Conservation (phyloP, 2,888 invertebrate genomes). For the Drosophila mayaguana region DNA sequence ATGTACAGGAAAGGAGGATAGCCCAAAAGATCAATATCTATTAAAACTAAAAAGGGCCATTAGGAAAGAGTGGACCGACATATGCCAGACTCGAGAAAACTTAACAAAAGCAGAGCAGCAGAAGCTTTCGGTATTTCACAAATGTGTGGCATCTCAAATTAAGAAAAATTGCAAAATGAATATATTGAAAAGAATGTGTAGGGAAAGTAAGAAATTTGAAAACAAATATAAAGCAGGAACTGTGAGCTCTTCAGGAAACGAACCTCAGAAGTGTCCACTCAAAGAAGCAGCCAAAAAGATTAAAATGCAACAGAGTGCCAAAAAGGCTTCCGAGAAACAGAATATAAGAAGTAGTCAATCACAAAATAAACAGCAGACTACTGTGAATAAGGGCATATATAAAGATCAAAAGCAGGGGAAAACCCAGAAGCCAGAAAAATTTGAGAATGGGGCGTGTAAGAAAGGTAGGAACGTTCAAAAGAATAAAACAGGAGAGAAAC, state of each 20-base stretch:
- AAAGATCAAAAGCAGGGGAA: neutral
- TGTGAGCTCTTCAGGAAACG: neutral
- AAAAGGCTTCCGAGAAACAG: neutral
- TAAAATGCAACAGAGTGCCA: neutral
- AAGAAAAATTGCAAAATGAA: slow-evolving; percentile 1
- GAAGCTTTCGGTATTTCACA: neutral
- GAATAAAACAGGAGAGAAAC: neutral
- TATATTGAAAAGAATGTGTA: slow-evolving; percentile 2
- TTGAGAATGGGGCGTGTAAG: neutral
- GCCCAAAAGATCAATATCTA: neutral
- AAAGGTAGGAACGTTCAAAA: neutral
- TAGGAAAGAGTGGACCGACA: neutral
- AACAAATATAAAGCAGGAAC: neutral
- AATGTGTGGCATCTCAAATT: slow-evolving; percentile 1
- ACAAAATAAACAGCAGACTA: neutral
- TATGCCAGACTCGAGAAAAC: neutral
- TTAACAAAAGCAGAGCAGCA: neutral
- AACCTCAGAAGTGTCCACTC: neutral
- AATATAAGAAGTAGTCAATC: neutral
- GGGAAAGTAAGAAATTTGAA: neutral
- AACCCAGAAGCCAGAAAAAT: neutral
- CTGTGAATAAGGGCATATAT: neutral
- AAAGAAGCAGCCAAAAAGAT: neutral
- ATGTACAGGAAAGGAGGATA: neutral
- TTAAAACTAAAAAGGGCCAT: neutral